Evolutionary conservation across 2,888 invertebrate species (phyloP), one percentile per base, ranked within the genome.

Genomic region (Zygogramma bicolorata): DNA sequence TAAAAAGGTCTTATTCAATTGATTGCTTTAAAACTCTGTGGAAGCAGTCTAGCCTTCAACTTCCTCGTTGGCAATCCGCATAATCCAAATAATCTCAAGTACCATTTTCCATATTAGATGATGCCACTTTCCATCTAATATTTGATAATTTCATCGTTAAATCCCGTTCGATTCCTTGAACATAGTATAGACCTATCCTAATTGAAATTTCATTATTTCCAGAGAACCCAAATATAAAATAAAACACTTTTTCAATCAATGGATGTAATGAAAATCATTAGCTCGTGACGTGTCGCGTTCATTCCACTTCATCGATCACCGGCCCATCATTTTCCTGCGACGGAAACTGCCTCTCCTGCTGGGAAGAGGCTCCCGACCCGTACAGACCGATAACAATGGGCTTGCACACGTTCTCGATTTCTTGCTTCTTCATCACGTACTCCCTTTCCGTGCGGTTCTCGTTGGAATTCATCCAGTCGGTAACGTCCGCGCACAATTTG

Each of bases 391-490:
- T 87, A 86, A 90, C 88, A 71, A 90, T 81, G 0, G 89, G 92
- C 84, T 84, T 90, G 82, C 91, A 91, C 2, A 88, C 85, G 25
- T 88, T 85, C 83, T 92, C 91, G 27, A 92, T 66, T 65, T 92
- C 91, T 79, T 90, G 88, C 80, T 91, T 83, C 78, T 89, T 90
- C 78, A 90, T 88, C 60, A 90, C 90, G 78, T 89, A 91, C 81
- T 91, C 91, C 60, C 90, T 91, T 84, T 90, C 90, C 40, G 90
- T 91, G 15, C 90, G 92, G 79, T 89, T 85, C 1, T 87, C 88
- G 84, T 88, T 87, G 46, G 84, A 81, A 81, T 92, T 92, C 68
- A 95, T 85, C 95, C 94, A 95, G 49, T 87, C 87, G 34, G 93
- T 83, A 6, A 90, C 88, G 20, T 91, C 91, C 0, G 90, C 89